Base-by-base conservation (phyloP, 2,888 invertebrate genomes). In the Gymnoscelis rufifasciata region DNA sequence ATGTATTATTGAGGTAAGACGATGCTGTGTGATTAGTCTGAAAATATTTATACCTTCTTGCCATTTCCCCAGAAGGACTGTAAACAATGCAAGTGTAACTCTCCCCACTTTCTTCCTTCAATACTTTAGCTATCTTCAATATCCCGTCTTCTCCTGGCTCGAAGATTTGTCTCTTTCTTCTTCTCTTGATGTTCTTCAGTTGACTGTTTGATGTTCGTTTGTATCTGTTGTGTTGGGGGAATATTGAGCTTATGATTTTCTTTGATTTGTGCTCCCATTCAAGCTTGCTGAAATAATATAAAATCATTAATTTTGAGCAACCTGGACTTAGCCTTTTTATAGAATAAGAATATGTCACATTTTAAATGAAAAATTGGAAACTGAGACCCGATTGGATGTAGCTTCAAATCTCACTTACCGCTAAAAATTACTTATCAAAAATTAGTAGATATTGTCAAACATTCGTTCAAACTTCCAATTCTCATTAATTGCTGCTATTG, bases 1-100 rank as follows among this genome's bases (percentile, higher is more conserved):
- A n/a, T n/a, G n/a, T n/a, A n/a, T n/a, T n/a, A n/a, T n/a, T n/a
- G n/a, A n/a, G n/a, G n/a, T n/a, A n/a, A n/a, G n/a, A n/a, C n/a
- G n/a, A n/a, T n/a, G n/a, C n/a, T n/a, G n/a, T n/a, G n/a, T n/a
- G n/a, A n/a, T n/a, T n/a, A n/a, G n/a, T n/a, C n/a, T n/a, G n/a
- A n/a, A n/a, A 19, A 19, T 19, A 19, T 52, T n/a, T n/a, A n/a
- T 56, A 87, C 71, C 94, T 89, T 59, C 93, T 91, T 47, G 94
- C 94, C 70, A 93, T 93, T 74, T 94, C 93, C 0, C 93, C 94
- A 1, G 92, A 92, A 23, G 92, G 90, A 67, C 93, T 93, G 43
- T 90, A 90, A 0, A 95, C 95, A 35, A 92, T 91, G 79, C 95
- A 96, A n/a, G 93, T 94, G 74, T 95, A 95, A 42, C 90, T 89